Evolutionary conservation across 2,113 vertebrate genomes (phyloP), one percentile per base, ranked within the genome.

Genomic region (Gorsachius goisagi): DNA sequence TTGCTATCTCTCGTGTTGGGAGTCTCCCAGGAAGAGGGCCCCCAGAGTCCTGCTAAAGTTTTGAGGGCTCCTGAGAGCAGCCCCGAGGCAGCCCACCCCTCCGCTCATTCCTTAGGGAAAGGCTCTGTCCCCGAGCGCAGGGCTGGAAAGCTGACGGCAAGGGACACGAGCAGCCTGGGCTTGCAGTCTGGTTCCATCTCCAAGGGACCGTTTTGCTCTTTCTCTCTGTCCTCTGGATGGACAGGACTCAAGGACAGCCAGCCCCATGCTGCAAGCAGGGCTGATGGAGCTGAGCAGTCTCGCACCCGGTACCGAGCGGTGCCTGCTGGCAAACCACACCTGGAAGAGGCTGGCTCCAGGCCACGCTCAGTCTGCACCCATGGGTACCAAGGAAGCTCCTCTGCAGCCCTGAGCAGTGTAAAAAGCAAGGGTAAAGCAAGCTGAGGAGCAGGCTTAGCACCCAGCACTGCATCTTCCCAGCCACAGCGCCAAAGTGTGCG

Each of bases 401-500:
- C 1, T 52, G 50, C 52, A 59, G 60, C 62, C 60, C 41, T 11
- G 20, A 56, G 32, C 5, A 3, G 37, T 5, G 35, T n/a, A 6
- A 27, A 26, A 63, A 20, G 33, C 21, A 33, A 44, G 9, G 4
- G 17, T 21, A 28, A 58, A 66, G 26, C 67, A 21, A 55, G 45
- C 24, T 4, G 45, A 60, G 52, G 39, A 78, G 35, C 58, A 56
- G 32, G 55, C 9, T 58, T 3, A 44, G n/a, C 60, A 66, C 16
- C 63, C 71, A 44, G 21, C 67, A 15, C n/a, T 8, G 6, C 20
- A 0, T 11, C 73, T 20, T 7, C 22, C 47, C 47, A 16, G 15
- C 6, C 55, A 16, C 7, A 4, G 41, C 41, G 18, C 1, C 8
- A 28, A 26, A 3, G 35, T 0, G 23, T 3, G 58, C 0, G 1